Conservation (phyloP, 2,797 vertebrate genomes). For the Pogonophryne albipinna region DNA sequence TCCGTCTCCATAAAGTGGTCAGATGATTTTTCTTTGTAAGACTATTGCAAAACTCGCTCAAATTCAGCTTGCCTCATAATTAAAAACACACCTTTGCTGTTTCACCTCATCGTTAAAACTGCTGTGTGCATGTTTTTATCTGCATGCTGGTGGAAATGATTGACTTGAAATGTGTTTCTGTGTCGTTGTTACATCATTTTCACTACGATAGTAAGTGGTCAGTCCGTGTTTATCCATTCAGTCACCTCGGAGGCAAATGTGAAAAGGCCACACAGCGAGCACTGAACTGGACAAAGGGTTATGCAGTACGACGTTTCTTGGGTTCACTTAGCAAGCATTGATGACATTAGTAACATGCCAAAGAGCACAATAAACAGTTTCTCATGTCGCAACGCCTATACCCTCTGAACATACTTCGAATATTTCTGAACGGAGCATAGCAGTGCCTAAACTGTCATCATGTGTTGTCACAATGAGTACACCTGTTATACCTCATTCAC, state of each 20-base stretch:
- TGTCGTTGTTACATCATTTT: constrained; percentile 12
- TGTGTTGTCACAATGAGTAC: constrained; percentile 2
- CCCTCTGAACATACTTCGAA: constrained; percentile 47
- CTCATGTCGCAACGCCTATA: constrained; percentile 17
- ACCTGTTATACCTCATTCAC: no score
- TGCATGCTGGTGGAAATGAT: constrained; percentile 45
- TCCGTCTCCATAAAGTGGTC: constrained; percentile 36
- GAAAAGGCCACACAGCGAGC: constrained; percentile 33
- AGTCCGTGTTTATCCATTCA: constrained; percentile 9
- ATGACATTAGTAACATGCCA: constrained; percentile 73
- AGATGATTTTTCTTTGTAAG: constrained; percentile 29
- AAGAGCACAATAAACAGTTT: constrained; percentile 53
- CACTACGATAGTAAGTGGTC: constrained; percentile 18
- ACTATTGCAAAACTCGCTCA: constrained; percentile 35
- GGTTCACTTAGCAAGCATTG: constrained; percentile 65
- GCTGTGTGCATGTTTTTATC: constrained; percentile 57
- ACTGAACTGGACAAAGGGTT: constrained; percentile 41
- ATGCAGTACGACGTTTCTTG: constrained; percentile 55
- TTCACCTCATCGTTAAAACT: constrained; percentile 29
- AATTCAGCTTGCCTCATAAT: constrained; percentile 68
- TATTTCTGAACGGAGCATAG: constrained; percentile 32
- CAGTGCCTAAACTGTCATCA: not conserved
- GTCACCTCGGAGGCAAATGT: constrained; percentile 47
- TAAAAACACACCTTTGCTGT: constrained; percentile 48
- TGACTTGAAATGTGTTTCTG: constrained; percentile 36